Conservation (phyloP, 2,888 invertebrate species). For the Hypomecis punctinalis region DNA sequence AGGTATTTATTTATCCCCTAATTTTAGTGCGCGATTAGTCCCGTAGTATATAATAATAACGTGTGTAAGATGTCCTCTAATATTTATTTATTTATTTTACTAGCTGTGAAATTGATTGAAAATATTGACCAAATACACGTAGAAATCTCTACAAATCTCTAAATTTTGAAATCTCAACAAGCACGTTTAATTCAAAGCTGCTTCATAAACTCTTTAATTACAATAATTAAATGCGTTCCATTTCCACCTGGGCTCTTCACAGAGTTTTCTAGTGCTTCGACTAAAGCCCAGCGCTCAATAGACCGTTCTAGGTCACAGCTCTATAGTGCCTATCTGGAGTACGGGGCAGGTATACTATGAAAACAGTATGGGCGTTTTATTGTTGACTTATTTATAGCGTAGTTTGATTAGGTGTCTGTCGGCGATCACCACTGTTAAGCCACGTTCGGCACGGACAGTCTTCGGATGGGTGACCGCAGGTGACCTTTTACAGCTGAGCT, state of each 20-base stretch:
- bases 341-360: not conserved
- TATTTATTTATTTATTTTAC: too few species aligned
- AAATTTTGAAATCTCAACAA: not conserved
- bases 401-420: not conserved
- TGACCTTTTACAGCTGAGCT: too few species aligned
- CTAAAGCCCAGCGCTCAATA: conserved; percentile 23
- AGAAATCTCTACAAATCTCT: too few species aligned
- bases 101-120: too few species aligned
- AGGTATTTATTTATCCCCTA: too few species aligned
- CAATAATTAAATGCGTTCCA: conserved; percentile 17
- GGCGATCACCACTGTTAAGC: too few species aligned
- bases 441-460: too few species aligned
- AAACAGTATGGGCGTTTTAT: conserved; percentile 3
- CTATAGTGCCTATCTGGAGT: conserved; percentile 29
- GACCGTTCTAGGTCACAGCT: conserved; percentile 33
- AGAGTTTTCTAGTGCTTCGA: conserved; percentile 25
- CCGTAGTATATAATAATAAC: too few species aligned
- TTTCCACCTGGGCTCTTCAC: conserved; percentile 20
- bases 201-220: not conserved
- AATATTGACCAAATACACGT: too few species aligned
- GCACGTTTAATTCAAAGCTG: not conserved
- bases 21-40: too few species aligned
- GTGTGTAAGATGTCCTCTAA: too few species aligned
- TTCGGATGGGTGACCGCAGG: too few species aligned
- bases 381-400: not conserved